A percentile compares a stretch with the other conserved stretches of the same genome.
Conservation (phyloP, 2,888 invertebrate species). For the Lasioglossum calceatum region DNA sequence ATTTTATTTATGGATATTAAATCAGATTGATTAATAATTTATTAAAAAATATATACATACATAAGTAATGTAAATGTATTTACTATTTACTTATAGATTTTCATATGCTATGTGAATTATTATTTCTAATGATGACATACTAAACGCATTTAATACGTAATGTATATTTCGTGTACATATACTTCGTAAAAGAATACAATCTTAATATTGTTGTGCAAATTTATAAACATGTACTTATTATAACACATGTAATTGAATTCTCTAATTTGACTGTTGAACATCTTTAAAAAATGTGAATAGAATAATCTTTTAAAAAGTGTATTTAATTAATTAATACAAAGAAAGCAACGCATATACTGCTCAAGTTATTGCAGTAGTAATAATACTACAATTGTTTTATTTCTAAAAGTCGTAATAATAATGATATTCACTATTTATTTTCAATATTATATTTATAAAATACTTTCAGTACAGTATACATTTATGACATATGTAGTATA, state of each 20-base stretch:
- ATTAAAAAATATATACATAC: not conserved
- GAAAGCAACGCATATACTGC: not conserved
- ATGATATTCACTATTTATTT: not conserved
- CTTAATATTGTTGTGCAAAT: not conserved
- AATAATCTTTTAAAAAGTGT: not conserved
- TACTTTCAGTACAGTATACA: not conserved
- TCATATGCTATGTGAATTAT: not conserved
- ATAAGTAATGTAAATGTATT: not conserved
- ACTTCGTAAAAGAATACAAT: not conserved
- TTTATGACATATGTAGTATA: constrained; percentile 7
- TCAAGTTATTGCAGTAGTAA: not conserved
- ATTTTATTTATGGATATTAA: not conserved
- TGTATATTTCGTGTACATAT: not conserved
- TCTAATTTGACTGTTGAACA: not conserved
- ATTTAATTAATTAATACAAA: not conserved
- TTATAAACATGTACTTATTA: not conserved
- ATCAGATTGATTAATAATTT: constrained; percentile 1
- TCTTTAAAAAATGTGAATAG: not conserved
- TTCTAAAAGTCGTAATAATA: not conserved
- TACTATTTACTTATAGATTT: not conserved
- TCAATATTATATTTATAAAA: not conserved
- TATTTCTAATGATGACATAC: not conserved
- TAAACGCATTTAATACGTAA: not conserved
- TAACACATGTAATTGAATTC: not conserved
- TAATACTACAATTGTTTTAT: not conserved